Evolutionary conservation across 1,140 invertebrate species (phyloP), one percentile per base, ranked within the genome.

Genomic region (Drosophila kikkawai): DNA sequence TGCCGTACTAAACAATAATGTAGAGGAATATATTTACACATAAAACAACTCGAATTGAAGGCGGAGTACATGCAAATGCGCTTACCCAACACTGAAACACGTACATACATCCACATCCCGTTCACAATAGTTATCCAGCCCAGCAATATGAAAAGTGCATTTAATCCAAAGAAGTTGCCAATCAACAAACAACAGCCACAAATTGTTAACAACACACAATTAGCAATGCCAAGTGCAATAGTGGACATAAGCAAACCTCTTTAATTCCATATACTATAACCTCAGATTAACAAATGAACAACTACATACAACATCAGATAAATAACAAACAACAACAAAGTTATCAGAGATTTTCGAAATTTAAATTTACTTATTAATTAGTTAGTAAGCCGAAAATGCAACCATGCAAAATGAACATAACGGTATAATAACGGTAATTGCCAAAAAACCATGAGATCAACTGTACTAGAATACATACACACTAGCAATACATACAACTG

Each of bases 91-190:
- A 80, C 57, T 50, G 42, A 48, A 37, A 42, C 22, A 74, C 34
- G 26, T 63, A 51, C 44, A 75, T 47, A 69, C 51, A 61, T 41
- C 39, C 50, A 55, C 26, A 69, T 15, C 48, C 47, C 34, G 50
- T 26, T 55, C 58, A 57, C 48, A 70, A 63, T 70, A 80, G 64
- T 58, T 58, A 51, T 53, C 29, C 55, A 59, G 47, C 26, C 42
- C 50, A 78, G 74, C 79, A 85, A 90, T 71, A 68, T 91, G 50
- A 79, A 75, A 82, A 91, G 74, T 91, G 85, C 85, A 90, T 90
- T 90, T 90, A 90, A 70, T 67, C 71, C 82, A 90, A 90, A 82
- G 75, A 90, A 53, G 75, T 88, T 90, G 85, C 85, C 86, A 90
- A 88, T 81, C 77, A 69, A 82, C 36, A 32, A 53, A 50, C 47